Evolutionary conservation across 2,888 invertebrate species (phyloP), one percentile per base, ranked within the genome.

Genomic region (Eilema sororculum): DNA sequence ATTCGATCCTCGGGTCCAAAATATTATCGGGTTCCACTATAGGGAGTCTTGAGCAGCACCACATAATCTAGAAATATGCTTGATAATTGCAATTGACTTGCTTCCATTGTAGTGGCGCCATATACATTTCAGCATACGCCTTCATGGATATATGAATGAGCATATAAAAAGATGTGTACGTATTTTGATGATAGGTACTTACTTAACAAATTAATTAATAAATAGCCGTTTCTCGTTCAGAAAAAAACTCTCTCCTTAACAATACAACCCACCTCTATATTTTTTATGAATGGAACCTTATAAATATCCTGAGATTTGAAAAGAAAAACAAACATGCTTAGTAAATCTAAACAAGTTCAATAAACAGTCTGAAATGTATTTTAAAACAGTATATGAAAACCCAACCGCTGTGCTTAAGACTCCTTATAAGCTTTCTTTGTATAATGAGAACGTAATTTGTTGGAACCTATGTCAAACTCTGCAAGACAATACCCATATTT

Each of bases 401-500:
- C 33, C 57, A 24, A 65, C 57, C 25, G 16, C 25, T 67, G 41
- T 22, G 28, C n/a, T 41, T 60, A 41, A 28, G 20, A 41, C 13
- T 33, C 12, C 2, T 58, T 12, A 28, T 28, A 37, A 22, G 46
- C 28, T 68, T 63, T 68, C 28, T 33, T 63, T 63, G 12, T 69
- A 58, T 2, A 59, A 59, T 30, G 25, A 20, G 37, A 37, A 25
- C 28, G 60, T 37, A 57, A 28, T 63, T 62, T 22, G 24, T 57
- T 63, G 57, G 25, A 62, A 63, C n/a, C 62, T 68, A 22, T 41
- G 16, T 37, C 37, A 58, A 60, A 46, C 28, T 22, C 5, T 66
- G 30, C 24, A 58, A 28, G 28, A 28, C 28, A 28, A 12, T 33
- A 52, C 59, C 13, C 24, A 56, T 56, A 24, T 67, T 77, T 77